Conservation (phyloP, 2,113 vertebrate species). For the Acrocephalus arundinaceus region DNA sequence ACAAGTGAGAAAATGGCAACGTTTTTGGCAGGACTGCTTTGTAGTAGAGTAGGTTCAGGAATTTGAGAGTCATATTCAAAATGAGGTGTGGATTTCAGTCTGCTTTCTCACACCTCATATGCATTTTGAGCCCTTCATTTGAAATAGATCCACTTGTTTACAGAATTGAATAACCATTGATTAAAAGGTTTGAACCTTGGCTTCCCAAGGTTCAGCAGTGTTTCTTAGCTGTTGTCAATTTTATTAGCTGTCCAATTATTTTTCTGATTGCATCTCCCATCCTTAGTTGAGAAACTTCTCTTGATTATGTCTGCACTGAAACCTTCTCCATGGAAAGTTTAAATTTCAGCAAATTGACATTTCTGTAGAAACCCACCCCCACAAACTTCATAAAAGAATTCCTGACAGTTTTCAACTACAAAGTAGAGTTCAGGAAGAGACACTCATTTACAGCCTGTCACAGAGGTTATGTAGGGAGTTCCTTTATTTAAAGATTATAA, state of each 20-base stretch:
- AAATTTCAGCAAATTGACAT: background rate
- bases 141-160: background rate
- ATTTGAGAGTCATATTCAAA: background rate
- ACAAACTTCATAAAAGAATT: background rate
- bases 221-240: background rate
- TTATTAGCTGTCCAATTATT: background rate
- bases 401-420: background rate
- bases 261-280: background rate
- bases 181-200: background rate
- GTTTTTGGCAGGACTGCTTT: background rate
- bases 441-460: background rate
- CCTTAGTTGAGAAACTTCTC: background rate
- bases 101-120: background rate
- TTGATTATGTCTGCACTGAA: background rate
- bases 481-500: conserved; percentile 6
- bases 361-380: background rate
- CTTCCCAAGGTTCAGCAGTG: background rate
- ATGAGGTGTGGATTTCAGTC: background rate
- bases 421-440: background rate
- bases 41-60: background rate
- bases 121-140: background rate
- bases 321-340: background rate
- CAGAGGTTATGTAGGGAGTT: background rate
- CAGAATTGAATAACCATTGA: background rate
- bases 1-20: background rate